Base-by-base conservation (phyloP, 2,113 vertebrate species). In the Phylloscopus trochiloides region DNA sequence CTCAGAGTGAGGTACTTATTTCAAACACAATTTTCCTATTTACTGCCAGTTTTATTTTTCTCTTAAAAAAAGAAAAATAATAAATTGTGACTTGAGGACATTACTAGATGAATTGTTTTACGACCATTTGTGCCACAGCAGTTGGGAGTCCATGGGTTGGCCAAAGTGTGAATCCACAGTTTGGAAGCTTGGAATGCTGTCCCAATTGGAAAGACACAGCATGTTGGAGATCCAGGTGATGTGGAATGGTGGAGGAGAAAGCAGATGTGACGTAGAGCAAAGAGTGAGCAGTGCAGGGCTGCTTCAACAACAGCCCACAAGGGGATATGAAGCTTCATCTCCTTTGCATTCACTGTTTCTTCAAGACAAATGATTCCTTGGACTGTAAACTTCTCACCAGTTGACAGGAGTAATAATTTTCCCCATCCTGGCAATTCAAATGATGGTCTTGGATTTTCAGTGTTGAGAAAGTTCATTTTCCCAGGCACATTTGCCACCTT, bases 191-290 rank as follows among this genome's bases (percentile, higher is more conserved):
- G 50, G 48, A 77, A 76, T 25, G 14, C 36, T 66, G 42, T 36
- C 24, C 3, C 2, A 52, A 0, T 6, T 45, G 34, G 51, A 79
- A 79, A 38, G 12, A 32, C 76, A 36, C 0, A 1, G 18, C 12
- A 29, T 1, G 3, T 0, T 82, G 79, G 55, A 66, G 24, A 70
- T 24, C 5, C 29, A 88, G 57, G 21, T 34, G 42, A 57, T 14
- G 42, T 10, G 11, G 52, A 17, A 48, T 4, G 40, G n/a, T 11
- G 18, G 10, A 52, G n/a, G 21, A 86, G 10, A 65, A 88, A 78
- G 36, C 1, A 26, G 12, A 14, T 34, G 7, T 18, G 18, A 43
- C 3, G 10, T 6, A 24, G 9, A 57, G 26, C 31, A 62, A 36
- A 18, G 32, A 15, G 10, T 52, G 36, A 78, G 17, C 15, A 52